A percentile compares a stretch with the other conserved stretches of the same genome.
Evolutionary conservation across 2,797 vertebrate species (phyloP).

Genomic region (Pogoniulus pusillus): DNA sequence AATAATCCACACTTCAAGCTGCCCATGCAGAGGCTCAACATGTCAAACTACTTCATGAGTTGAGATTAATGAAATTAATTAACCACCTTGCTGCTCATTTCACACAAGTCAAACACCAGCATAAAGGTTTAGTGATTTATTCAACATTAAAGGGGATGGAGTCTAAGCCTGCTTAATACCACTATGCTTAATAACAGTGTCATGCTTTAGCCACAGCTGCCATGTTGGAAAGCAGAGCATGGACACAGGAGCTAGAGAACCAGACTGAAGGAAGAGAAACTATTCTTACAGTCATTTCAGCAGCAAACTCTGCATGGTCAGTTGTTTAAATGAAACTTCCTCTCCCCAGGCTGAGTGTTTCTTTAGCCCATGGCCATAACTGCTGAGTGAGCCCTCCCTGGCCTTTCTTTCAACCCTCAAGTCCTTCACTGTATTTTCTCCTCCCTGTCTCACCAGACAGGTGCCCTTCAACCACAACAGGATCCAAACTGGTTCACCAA

Average conservation of each 20-base stretch:
- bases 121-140: neutral
- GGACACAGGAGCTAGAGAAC: neutral
- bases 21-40: too few species aligned
- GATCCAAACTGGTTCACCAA: neutral
- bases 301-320: neutral
- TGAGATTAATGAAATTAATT: neutral
- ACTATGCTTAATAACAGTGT: neutral
- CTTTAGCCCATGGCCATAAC: neutral
- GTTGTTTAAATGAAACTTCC: neutral
- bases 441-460: neutral
- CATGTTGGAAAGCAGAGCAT: accelerated
- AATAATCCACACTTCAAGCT: neutral
- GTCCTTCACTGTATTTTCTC: neutral
- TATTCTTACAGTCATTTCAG: neutral
- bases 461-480: neutral
- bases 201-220: neutral
- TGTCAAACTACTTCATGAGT: neutral
- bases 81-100: neutral
- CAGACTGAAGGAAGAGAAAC: neutral
- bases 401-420: neutral
- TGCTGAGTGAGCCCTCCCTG: neutral
- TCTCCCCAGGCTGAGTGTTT: neutral
- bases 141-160: neutral
- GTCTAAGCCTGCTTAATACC: neutral
- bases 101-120: neutral